phyloP scores from a whole-genome alignment of 2,888 invertebrate genomes.

The Euspilapteryx auroguttella region DNA sequence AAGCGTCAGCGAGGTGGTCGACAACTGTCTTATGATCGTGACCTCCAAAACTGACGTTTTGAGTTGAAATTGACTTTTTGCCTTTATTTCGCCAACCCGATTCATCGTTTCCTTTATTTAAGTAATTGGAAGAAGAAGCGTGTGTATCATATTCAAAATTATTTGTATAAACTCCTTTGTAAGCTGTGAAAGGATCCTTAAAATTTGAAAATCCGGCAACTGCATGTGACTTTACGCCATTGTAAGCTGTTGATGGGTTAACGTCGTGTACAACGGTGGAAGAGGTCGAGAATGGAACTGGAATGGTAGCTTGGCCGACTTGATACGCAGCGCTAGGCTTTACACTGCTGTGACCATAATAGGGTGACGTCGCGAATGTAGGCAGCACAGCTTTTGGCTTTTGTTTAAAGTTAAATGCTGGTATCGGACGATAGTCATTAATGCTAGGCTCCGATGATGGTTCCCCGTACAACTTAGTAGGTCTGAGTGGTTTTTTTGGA shows the following conservation, averaged over 20 bases:
- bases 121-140: constrained; percentile 33
- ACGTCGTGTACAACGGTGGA: constrained; percentile 38
- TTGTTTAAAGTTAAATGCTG: constrained; percentile 27
- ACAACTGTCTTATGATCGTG: constrained; percentile 33
- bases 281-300: constrained; percentile 33
- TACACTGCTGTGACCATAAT: constrained; percentile 13
- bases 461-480: constrained; percentile 14
- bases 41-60: constrained; percentile 43
- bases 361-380: constrained; percentile 14
- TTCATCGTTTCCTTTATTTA: constrained; percentile 10
- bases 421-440: constrained; percentile 25
- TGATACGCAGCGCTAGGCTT: constrained; percentile 22
- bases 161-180: constrained; percentile 23
- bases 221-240: constrained; percentile 12
- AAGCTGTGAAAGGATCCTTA: constrained; percentile 28
- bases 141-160: constrained; percentile 36
- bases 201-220: constrained; percentile 19
- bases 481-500: constrained; percentile 18
- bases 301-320: constrained; percentile 19
- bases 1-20: constrained; percentile 30
- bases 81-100: constrained; percentile 15
- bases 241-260: constrained; percentile 21
- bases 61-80: constrained; percentile 45
- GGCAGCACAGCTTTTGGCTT: constrained; percentile 20
- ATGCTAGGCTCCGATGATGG: constrained; percentile 15